phyloP scores from a whole-genome alignment of 1,140 invertebrate species.

The Aricia agestis region DNA sequence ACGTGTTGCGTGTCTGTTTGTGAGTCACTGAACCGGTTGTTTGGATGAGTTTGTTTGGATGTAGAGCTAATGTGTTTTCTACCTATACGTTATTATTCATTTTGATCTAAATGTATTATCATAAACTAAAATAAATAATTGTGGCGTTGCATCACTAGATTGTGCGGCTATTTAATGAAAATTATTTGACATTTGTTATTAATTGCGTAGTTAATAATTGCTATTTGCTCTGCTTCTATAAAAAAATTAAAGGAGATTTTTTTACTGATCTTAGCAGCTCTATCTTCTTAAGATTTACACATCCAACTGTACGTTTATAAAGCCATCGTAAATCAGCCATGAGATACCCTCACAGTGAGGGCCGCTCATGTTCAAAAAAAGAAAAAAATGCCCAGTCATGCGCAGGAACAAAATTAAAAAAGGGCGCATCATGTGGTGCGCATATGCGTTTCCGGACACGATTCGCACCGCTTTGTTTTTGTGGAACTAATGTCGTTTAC shows the following conservation, averaged over 20 bases:
- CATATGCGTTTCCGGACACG: slow-evolving; percentile 65
- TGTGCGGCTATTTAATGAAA: too few species aligned
- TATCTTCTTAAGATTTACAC: too few species aligned
- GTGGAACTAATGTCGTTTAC: background rate
- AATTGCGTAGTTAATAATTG: too few species aligned
- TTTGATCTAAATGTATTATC: too few species aligned
- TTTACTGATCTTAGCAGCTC: too few species aligned
- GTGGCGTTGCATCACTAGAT: too few species aligned
- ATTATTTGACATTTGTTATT: too few species aligned
- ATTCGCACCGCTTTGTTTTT: slow-evolving; percentile 50
- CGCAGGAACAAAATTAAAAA: slow-evolving; percentile 59
- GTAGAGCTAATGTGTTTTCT: background rate
- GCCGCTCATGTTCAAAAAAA: slow-evolving; percentile 33
- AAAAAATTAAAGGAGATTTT: too few species aligned
- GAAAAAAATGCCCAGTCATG: slow-evolving; percentile 49
- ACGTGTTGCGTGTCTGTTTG: background rate
- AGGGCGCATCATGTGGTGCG: slow-evolving; percentile 59
- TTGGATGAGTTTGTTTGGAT: background rate
- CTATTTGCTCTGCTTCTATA: too few species aligned
- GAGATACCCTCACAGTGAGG: slow-evolving; percentile 34
- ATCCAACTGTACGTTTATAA: background rate
- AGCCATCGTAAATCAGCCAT: slow-evolving; percentile 52
- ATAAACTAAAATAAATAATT: too few species aligned
- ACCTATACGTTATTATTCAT: too few species aligned
- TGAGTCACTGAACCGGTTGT: background rate